Base-by-base conservation (phyloP, 2,797 vertebrate species). In the Erethizon dorsatum region DNA sequence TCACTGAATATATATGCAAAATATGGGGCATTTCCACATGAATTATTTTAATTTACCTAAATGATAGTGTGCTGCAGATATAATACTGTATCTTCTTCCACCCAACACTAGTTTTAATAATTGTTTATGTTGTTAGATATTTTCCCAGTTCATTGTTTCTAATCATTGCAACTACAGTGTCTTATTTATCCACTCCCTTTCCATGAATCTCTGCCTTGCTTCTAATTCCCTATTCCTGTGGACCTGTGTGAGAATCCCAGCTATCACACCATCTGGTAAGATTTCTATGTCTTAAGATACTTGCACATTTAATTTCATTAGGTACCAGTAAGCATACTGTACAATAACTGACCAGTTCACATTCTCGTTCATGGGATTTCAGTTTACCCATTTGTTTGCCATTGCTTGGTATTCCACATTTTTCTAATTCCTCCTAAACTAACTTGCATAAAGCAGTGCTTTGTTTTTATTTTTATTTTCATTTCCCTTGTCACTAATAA, bases 41-140 rank as follows among this genome's bases (percentile, higher is more conserved):
- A 47, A 50, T 86, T 37, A 65, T 45, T 84, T 82, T 89, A 57
- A 84, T 79, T 92, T 90, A 75, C 28, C 50, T 57, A 80, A 69
- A 45, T 45, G 37, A 78, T 37, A 52, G 50, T 61, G 11, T 73
- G 20, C 57, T 67, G 5, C 28, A 28, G n/a, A 20, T 5, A 61
- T 37, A 52, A 71, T 24, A 88, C 33, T 83, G 14, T 88, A 90
- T 85, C 24, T 61, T 90, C 83, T 94, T 83, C n/a, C 1, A 20
- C 17, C 13, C 33, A 90, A 37, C 28, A 61, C 24, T 59, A n/a
- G 14, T 77, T 67, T 91, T 71, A 92, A 89, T 52, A 92, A 52
- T 71, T 33, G 28, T 54, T 61, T 6, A 13, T 45, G 13, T 22
- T 77, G n/a, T 87, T 67, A 65, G 61, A 3, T 24, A 10, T 83